Percentiles rank a stretch among this genome's conserved stretches.
These are phyloP conservation scores for Tethea ocularis DNA, from an alignment of 2,888 invertebrate species.

Conservation along the genomic window DNA sequence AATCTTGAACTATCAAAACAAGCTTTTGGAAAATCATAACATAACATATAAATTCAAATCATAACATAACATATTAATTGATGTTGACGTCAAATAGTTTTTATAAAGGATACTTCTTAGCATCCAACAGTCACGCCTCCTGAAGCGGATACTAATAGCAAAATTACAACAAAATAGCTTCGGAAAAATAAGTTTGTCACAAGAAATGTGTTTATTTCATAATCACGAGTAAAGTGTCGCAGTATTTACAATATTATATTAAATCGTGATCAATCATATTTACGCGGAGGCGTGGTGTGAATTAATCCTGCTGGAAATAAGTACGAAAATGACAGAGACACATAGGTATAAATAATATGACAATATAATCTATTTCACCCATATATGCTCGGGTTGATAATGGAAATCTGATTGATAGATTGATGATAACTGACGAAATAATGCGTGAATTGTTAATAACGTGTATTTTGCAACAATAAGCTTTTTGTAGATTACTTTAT, in stretches of 20 bases:
- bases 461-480: too few species aligned
- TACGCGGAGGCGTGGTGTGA: constrained; percentile 58
- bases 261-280: constrained; percentile 60
- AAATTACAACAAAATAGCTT: constrained; percentile 12
- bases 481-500: too few species aligned
- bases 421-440: neutral
- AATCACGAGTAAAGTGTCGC: constrained; percentile 68
- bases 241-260: constrained; percentile 53
- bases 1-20: too few species aligned
- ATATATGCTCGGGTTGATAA: neutral
- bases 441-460: neutral
- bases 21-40: too few species aligned
- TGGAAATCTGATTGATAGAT: neutral
- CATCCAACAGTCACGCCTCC: neutral
- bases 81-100: too few species aligned
- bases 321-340: constrained; percentile 19
- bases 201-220: constrained; percentile 59
- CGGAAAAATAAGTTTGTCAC: constrained; percentile 45
- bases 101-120: too few species aligned
- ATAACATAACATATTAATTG: too few species aligned
- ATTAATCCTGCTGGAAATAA: constrained; percentile 41
- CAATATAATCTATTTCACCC: constrained; percentile 6
- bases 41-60: too few species aligned
- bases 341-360: constrained; percentile 11
- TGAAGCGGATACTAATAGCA: neutral